Conservation (phyloP, 2,113 vertebrate species). For the Clarias gariepinus region DNA sequence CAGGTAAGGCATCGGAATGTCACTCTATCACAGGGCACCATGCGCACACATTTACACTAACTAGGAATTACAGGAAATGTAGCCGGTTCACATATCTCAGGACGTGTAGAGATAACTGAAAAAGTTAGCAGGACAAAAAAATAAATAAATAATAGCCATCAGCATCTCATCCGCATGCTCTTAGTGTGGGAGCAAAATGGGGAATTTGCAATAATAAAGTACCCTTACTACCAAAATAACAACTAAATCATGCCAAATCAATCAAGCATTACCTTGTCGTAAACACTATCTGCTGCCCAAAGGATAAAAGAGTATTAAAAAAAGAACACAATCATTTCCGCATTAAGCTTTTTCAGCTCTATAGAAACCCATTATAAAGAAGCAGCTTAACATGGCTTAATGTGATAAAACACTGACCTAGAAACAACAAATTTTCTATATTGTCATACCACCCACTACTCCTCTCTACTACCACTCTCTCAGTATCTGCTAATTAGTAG, state of each 20-base stretch:
- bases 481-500: constrained; percentile 47
- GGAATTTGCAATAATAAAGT: neutral
- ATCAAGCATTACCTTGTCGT: neutral
- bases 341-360: neutral
- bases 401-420: constrained; percentile 11
- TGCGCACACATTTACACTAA: neutral
- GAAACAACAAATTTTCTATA: constrained; percentile 2
- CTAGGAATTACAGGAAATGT: neutral
- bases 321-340: constrained; percentile 1
- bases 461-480: constrained; percentile 55
- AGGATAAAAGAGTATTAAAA: neutral
- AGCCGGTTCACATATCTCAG: neutral
- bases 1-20: neutral
- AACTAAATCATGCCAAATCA: constrained; percentile 3
- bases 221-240: neutral
- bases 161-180: neutral
- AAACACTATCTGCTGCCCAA: neutral
- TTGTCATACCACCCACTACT: constrained; percentile 10
- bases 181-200: neutral
- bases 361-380: constrained; percentile 1
- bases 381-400: neutral
- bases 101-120: neutral
- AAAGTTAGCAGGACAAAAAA: too few relatives aligned
- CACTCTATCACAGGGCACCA: neutral
- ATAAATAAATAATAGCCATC: neutral